These are phyloP conservation scores for Cordylochernes scorpioides DNA, from an alignment of 2,888 invertebrate genomes.

Conservation along the genomic window DNA sequence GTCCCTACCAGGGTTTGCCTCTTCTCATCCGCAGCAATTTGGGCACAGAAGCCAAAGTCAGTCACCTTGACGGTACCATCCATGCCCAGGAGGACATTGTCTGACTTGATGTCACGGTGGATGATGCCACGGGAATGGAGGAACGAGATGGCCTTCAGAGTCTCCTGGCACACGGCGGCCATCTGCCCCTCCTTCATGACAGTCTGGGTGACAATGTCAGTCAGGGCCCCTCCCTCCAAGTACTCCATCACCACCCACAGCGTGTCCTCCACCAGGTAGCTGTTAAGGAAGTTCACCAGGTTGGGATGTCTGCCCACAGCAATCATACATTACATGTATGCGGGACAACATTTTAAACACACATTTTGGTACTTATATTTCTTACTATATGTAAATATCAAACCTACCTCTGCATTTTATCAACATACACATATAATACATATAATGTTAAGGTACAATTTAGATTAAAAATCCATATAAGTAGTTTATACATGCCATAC, in stretches of 20 bases:
- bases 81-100: constrained; percentile 78
- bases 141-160: constrained; percentile 61
- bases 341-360: not conserved
- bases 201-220: constrained; percentile 88
- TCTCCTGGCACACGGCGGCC: constrained; percentile 72
- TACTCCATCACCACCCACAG: constrained; percentile 43
- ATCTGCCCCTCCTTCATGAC: constrained; percentile 91
- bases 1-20: constrained; percentile 95
- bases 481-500: too few species aligned
- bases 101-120: constrained; percentile 89
- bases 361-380: not conserved
- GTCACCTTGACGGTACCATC: constrained; percentile 71
- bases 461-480: too few species aligned
- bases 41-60: constrained; percentile 95
- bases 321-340: not conserved
- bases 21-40: constrained; percentile 64
- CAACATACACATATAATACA: too few species aligned
- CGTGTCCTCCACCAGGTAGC: constrained; percentile 62
- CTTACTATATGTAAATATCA: not conserved
- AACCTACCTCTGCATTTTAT: too few species aligned
- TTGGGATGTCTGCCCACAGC: constrained; percentile 41
- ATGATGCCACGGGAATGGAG: constrained; percentile 67
- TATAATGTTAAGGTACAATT: too few species aligned
- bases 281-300: constrained; percentile 77
- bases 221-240: constrained; percentile 52